phyloP scores from a whole-genome alignment of 2,888 invertebrate genomes.

The Spisula subtruncata region DNA sequence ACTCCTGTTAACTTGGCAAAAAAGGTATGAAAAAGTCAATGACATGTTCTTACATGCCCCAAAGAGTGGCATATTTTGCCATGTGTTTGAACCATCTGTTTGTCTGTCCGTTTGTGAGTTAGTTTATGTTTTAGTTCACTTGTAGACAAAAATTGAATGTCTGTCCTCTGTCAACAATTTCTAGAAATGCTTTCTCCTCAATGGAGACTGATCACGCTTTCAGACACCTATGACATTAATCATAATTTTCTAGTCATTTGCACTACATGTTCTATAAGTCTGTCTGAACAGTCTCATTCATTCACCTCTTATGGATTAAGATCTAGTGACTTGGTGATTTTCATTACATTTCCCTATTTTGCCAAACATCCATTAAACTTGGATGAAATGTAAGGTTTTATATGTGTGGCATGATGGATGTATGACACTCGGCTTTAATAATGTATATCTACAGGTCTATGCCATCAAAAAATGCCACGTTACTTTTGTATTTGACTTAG shows the following conservation, averaged over 20 bases:
- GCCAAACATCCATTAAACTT: background rate
- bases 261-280: too few species aligned
- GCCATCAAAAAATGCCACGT: background rate
- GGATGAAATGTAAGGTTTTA: background rate
- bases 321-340: background rate
- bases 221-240: too few species aligned
- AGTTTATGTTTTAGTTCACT: too few species aligned
- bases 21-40: background rate
- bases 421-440: background rate
- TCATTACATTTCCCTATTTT: background rate
- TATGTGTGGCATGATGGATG: background rate
- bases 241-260: too few species aligned
- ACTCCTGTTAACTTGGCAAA: background rate
- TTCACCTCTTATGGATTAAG: background rate
- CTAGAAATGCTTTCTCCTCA: too few species aligned
- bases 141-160: too few species aligned
- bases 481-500: background rate
- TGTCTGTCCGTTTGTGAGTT: too few species aligned
- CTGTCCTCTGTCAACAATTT: too few species aligned
- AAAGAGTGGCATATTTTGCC: too few species aligned
- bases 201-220: too few species aligned
- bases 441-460: background rate
- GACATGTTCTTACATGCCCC: background rate
- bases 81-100: too few species aligned
- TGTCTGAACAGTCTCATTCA: too few species aligned